phyloP scores from a whole-genome alignment of 2,888 invertebrate genomes.

The Rutpela maculata region DNA sequence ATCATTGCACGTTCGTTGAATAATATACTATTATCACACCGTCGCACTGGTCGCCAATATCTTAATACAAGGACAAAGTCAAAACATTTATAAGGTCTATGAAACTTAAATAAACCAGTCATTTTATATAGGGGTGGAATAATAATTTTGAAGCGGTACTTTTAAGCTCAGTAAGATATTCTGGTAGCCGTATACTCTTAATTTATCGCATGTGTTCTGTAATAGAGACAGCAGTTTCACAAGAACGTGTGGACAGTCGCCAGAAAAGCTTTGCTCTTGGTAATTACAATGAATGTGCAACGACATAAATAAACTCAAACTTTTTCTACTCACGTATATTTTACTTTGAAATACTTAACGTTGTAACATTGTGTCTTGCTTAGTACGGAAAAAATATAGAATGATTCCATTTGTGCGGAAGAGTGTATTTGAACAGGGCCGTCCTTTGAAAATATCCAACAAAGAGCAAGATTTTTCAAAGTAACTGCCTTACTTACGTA shows the following conservation, averaged over 20 bases:
- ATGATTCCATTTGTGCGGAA: conserved; percentile 26
- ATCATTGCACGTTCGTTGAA: no score
- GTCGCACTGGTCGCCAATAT: conserved; percentile 3
- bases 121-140: conserved; percentile 39
- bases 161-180: conserved; percentile 68
- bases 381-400: conserved; percentile 44
- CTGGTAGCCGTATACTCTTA: conserved; percentile 64
- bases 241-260: conserved; percentile 72
- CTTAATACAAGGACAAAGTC: conserved; percentile 16
- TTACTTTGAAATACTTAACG: conserved; percentile 57
- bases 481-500: neutral
- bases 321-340: conserved; percentile 56
- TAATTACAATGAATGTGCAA: conserved; percentile 70
- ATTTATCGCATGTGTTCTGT: conserved; percentile 70
- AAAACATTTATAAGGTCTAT: conserved; percentile 27
- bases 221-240: conserved; percentile 70
- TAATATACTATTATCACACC: no score
- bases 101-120: conserved; percentile 39
- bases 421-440: conserved; percentile 4
- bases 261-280: conserved; percentile 69
- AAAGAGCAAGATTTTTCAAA: neutral
- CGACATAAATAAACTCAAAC: conserved; percentile 61
- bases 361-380: conserved; percentile 49
- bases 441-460: neutral
- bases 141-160: conserved; percentile 45